Evolutionary conservation across 2,113 vertebrate genomes (phyloP).

Genomic region (Pedetes capensis): DNA sequence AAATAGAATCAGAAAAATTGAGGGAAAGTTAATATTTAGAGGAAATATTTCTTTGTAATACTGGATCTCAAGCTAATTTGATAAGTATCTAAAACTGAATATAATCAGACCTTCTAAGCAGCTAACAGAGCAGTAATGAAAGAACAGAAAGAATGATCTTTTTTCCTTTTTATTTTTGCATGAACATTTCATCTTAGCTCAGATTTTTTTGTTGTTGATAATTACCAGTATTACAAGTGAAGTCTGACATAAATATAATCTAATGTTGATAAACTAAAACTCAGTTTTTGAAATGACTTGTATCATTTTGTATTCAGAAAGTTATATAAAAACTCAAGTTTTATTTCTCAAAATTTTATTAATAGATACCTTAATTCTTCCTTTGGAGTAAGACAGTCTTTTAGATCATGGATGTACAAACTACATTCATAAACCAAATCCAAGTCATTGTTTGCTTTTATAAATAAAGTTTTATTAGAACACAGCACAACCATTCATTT

Average conservation of each 20-base stretch:
- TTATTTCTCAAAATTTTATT: not conserved
- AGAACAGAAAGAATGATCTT: not conserved
- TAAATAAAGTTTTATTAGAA: not conserved
- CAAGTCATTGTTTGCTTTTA: not conserved
- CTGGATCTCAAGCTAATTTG: not conserved
- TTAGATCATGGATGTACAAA: not conserved
- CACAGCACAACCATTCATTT: not conserved
- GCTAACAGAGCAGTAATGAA: not conserved
- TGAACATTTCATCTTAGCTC: not conserved
- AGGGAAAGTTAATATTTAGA: not conserved
- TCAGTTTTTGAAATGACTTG: not conserved
- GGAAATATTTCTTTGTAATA: not conserved
- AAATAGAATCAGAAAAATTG: not conserved
- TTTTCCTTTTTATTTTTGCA: not conserved
- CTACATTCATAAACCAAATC: not conserved
- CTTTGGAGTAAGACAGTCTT: not conserved
- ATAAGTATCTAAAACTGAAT: conserved; percentile 24
- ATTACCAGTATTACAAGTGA: not conserved
- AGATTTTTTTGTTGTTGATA: not conserved
- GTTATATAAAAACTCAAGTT: not conserved
- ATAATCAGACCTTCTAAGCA: conserved; percentile 5
- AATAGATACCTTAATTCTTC: not conserved
- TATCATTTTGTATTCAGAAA: not conserved
- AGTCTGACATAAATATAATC: not conserved
- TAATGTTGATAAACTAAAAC: not conserved